Conservation (phyloP, 2,888 invertebrate species). For the Pandemis corylana region DNA sequence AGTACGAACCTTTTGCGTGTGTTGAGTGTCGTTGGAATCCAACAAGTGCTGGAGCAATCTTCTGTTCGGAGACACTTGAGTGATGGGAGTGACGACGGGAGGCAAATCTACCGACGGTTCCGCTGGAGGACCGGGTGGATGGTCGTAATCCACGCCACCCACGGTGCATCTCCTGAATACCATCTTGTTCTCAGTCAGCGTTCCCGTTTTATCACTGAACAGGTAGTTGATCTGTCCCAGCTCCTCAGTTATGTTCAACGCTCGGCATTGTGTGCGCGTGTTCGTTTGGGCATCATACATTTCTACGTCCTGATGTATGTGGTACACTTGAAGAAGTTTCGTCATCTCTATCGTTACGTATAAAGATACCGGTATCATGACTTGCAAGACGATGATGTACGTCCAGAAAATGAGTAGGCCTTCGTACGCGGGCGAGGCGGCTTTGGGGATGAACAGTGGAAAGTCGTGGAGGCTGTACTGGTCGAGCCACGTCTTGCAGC, state of each 20-base stretch:
- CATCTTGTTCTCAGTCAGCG: constrained; percentile 99
- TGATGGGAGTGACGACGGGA: constrained; percentile 78
- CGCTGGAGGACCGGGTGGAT: constrained; percentile 89
- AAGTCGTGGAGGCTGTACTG: constrained; percentile 79
- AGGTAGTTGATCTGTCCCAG: constrained; percentile 96
- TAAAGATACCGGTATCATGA: constrained; percentile 98
- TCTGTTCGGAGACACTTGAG: constrained; percentile 75
- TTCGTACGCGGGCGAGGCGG: constrained; percentile 87
- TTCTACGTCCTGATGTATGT: constrained; percentile 95
- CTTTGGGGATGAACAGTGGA: constrained; percentile 88
- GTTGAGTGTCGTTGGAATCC: constrained; percentile 77
- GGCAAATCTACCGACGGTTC: constrained; percentile 83
- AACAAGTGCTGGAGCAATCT: constrained; percentile 73
- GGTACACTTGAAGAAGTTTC: constrained; percentile 97
- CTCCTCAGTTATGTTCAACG: constrained; percentile 98
- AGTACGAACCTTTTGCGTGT: constrained; percentile 84
- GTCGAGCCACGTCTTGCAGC: constrained; percentile 94
- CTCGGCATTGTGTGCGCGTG: constrained; percentile 92
- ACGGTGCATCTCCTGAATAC: constrained; percentile 96
- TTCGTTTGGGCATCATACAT: constrained; percentile 94
- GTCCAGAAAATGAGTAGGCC: constrained; percentile 97
- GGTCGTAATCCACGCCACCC: constrained; percentile 95
- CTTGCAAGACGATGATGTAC: constrained; percentile 97
- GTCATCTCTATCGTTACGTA: constrained; percentile 99
- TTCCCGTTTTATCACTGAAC: constrained; percentile 99